These are phyloP conservation scores for Sebastes flavidus DNA, from an alignment of 2,797 vertebrate species.

Conservation along the genomic window DNA sequence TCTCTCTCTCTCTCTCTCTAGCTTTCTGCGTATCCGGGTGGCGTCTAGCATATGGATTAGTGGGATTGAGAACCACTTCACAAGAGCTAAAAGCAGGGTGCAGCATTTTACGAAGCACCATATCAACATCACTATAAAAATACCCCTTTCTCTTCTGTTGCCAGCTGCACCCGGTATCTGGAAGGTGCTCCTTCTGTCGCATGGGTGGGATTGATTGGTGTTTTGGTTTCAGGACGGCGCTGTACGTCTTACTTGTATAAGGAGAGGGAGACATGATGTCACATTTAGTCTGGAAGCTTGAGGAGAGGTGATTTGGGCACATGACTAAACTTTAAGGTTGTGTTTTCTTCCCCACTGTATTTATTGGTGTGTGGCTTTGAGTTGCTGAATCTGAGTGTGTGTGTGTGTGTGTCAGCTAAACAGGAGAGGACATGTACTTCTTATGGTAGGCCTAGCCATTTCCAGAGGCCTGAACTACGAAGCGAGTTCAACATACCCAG, in stretches of 20 bases:
- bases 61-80: slow-evolving; percentile 50
- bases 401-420: slow-evolving; percentile 28
- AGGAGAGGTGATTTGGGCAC: slow-evolving; percentile 26
- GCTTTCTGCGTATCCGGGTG: slow-evolving; percentile 41
- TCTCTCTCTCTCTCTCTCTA: slow-evolving; percentile 10
- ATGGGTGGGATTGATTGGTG: slow-evolving; percentile 40
- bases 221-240: slow-evolving; percentile 22
- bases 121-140: slow-evolving; percentile 46
- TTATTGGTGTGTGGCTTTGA: slow-evolving; percentile 65
- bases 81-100: slow-evolving; percentile 44
- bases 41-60: slow-evolving; percentile 54
- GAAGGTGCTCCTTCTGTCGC: slow-evolving; percentile 31
- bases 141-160: slow-evolving; percentile 43
- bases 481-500: no score
- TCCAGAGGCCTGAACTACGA: slow-evolving; percentile 8
- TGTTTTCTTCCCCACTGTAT: slow-evolving; percentile 45
- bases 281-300: slow-evolving; percentile 22
- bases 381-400: slow-evolving; percentile 34
- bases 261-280: slow-evolving; percentile 10
- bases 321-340: slow-evolving; percentile 34
- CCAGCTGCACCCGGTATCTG: slow-evolving; percentile 31
- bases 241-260: slow-evolving; percentile 16
- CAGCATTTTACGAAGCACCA: slow-evolving; percentile 29
- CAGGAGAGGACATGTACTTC: slow-evolving; percentile 45
- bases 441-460: slow-evolving; percentile 37